Conservation (phyloP, 2,797 vertebrate genomes). For the Halcyon badia region DNA sequence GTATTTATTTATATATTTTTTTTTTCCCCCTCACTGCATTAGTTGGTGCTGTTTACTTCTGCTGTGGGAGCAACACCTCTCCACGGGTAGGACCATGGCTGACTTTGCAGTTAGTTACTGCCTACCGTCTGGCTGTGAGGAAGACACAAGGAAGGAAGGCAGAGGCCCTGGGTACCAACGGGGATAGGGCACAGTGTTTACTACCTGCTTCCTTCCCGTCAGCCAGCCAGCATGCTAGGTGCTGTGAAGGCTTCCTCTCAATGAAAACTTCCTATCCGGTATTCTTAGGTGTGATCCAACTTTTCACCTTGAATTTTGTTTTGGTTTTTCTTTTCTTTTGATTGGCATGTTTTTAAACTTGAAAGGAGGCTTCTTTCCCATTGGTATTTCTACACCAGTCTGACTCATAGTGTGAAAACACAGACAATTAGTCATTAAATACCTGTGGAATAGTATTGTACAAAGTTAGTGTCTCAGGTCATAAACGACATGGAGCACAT, state of each 20-base stretch:
- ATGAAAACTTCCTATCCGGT: background rate
- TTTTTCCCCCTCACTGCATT: background rate
- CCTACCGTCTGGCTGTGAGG: background rate
- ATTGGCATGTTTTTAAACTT: background rate
- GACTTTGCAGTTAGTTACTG: background rate
- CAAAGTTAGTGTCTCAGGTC: background rate
- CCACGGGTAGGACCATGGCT: background rate
- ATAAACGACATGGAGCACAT: background rate
- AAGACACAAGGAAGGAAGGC: background rate
- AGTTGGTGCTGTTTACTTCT: background rate
- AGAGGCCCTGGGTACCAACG: background rate
- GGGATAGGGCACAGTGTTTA: background rate
- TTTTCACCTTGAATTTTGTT: background rate
- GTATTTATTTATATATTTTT: no score
- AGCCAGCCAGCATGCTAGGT: background rate
- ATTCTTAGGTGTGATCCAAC: background rate
- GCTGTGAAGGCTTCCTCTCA: background rate
- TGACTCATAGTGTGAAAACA: background rate
- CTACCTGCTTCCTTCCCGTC: background rate
- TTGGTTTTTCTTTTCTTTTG: background rate
- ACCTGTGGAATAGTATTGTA: constrained; percentile 15
- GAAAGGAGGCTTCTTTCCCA: background rate
- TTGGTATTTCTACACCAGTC: background rate
- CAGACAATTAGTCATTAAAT: background rate
- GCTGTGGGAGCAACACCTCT: background rate